These are phyloP conservation scores for Gonioctena quinquepunctata DNA, from an alignment of 1,140 invertebrate species.

Conservation along the genomic window DNA sequence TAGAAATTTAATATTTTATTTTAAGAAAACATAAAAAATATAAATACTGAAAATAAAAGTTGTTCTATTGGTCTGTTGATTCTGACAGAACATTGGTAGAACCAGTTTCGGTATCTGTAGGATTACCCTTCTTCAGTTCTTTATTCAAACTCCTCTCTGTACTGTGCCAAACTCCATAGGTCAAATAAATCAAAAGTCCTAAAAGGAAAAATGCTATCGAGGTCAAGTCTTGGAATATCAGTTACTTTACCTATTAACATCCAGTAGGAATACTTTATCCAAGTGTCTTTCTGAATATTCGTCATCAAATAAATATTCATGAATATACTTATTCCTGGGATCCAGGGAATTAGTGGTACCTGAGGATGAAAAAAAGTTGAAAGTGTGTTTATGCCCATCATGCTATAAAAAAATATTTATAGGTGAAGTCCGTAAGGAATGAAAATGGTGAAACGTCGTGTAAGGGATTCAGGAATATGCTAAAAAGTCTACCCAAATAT, in stretches of 20 bases:
- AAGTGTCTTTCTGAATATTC: conserved; percentile 74
- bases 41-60: neutral
- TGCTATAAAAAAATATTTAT: no score
- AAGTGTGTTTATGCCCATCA: no score
- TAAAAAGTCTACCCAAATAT: no score
- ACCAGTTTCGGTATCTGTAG: neutral
- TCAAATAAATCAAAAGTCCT: conserved; percentile 63
- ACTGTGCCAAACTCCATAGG: conserved; percentile 65
- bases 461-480: no score
- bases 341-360: conserved; percentile 78
- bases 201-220: conserved; percentile 35
- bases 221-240: no score
- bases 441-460: no score
- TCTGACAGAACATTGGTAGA: neutral
- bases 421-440: no score
- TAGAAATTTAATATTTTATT: neutral
- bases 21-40: neutral
- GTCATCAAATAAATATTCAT: conserved; percentile 84
- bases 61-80: neutral
- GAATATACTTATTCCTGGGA: conserved; percentile 77
- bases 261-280: conserved; percentile 81
- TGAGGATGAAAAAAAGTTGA: conserved; percentile 56
- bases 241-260: conserved; percentile 64
- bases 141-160: conserved; percentile 50
- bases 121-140: neutral